phyloP scores from a whole-genome alignment of 1,140 invertebrate genomes.

The Triops longicaudatus region DNA sequence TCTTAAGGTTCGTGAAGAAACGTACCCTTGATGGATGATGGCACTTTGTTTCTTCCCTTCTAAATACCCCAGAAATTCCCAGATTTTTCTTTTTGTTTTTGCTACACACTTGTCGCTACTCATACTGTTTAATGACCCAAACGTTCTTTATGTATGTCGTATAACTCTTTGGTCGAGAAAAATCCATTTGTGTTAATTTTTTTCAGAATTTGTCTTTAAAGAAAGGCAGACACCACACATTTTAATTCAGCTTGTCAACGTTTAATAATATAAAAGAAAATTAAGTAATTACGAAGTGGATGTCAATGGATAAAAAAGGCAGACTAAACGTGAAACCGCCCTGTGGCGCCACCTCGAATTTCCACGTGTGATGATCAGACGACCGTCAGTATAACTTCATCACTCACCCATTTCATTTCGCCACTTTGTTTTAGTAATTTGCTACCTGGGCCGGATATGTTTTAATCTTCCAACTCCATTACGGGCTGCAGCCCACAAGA shows the following conservation, averaged over 20 bases:
- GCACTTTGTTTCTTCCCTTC: not conserved
- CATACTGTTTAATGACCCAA: too few species aligned
- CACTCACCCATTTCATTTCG: not conserved
- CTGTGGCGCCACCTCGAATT: not conserved
- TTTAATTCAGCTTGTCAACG: too few species aligned
- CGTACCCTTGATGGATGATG: not conserved
- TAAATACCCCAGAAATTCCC: not conserved
- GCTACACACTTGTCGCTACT: not conserved
- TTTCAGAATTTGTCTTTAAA: too few species aligned
- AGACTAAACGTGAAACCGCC: not conserved
- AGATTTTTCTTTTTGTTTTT: not conserved
- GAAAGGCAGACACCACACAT: too few species aligned
- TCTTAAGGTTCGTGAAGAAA: not conserved
- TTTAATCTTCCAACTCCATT: constrained; percentile 12
- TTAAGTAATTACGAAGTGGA: not conserved
- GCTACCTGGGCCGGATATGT: constrained; percentile 6
- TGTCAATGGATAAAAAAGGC: not conserved
- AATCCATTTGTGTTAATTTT: too few species aligned
- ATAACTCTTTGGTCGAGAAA: too few species aligned
- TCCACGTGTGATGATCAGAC: not conserved
- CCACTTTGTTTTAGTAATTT: constrained; percentile 13
- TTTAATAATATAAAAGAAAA: too few species aligned
- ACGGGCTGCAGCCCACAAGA: not conserved
- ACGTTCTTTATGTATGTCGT: too few species aligned
- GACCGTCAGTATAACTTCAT: not conserved